These are phyloP conservation scores for Zaprionus inermis DNA, from an alignment of 1,140 invertebrate genomes.

Conservation along the genomic window DNA sequence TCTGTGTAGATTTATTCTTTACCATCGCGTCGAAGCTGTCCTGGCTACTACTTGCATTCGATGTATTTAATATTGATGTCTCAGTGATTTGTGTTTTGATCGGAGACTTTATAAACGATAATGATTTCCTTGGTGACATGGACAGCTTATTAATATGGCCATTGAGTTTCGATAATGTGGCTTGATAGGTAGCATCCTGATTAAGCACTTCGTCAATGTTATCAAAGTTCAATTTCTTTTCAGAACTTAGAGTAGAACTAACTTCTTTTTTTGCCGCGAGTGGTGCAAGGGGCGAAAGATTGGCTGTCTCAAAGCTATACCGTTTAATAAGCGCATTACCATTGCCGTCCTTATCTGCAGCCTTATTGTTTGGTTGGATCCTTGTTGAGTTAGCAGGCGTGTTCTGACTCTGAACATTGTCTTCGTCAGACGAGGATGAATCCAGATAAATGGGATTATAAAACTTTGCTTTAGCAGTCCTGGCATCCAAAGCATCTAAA, in stretches of 20 bases:
- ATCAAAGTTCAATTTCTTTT: conserved; percentile 38
- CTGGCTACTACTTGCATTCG: conserved; percentile 13
- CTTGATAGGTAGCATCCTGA: conserved; percentile 51
- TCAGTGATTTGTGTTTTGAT: not conserved
- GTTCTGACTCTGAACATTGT: conserved; percentile 30
- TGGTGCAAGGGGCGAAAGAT: conserved; percentile 59
- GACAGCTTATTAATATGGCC: conserved; percentile 46
- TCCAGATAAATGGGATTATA: conserved; percentile 80
- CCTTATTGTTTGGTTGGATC: conserved; percentile 28
- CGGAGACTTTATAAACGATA: conserved; percentile 23
- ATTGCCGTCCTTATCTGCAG: conserved; percentile 20
- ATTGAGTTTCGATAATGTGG: conserved; percentile 51
- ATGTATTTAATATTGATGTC: conserved; percentile 14
- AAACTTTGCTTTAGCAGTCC: conserved; percentile 29
- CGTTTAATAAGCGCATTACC: conserved; percentile 45
- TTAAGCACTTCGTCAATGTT: conserved; percentile 46
- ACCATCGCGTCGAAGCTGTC: conserved; percentile 58
- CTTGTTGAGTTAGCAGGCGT: not conserved
- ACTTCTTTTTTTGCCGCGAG: not conserved
- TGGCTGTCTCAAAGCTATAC: conserved; percentile 51
- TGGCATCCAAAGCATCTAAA: conserved; percentile 35
- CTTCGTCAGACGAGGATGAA: conserved; percentile 75
- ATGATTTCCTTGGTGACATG: conserved; percentile 18
- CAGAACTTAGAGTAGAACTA: not conserved
- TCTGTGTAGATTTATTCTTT: conserved; percentile 11